Evolutionary conservation across 2,888 invertebrate species (phyloP).

Genomic region (Schrankia costaestrigalis): DNA sequence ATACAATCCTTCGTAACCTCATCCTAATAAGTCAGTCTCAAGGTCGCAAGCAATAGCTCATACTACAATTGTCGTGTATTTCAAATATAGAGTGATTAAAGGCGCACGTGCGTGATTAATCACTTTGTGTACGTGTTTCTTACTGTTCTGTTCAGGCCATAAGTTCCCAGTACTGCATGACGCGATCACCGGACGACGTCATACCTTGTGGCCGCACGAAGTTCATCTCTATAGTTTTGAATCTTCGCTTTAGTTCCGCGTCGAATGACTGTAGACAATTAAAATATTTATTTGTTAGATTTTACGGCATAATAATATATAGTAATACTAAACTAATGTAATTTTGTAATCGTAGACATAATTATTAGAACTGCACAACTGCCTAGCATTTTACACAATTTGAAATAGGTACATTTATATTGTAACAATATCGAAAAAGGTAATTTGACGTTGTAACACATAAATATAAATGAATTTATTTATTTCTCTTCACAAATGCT

Average conservation of each 20-base stretch:
- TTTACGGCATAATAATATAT: too few relatives aligned
- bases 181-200: slow-evolving; percentile 82
- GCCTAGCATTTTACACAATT: too few relatives aligned
- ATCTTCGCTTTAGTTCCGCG: slow-evolving; percentile 87
- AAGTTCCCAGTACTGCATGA: slow-evolving; percentile 84
- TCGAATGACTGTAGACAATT: slow-evolving; percentile 89
- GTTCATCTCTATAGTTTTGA: slow-evolving; percentile 87
- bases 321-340: too few relatives aligned
- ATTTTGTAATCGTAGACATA: too few relatives aligned
- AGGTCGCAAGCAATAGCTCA: neutral
- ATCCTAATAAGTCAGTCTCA: slow-evolving; percentile 8
- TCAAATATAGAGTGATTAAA: slow-evolving; percentile 17
- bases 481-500: neutral
- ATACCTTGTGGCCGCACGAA: slow-evolving; percentile 86
- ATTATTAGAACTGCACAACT: too few relatives aligned
- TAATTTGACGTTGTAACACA: neutral
- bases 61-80: neutral
- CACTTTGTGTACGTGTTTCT: neutral
- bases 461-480: neutral
- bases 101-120: slow-evolving; percentile 9
- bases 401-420: too few relatives aligned
- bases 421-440: neutral
- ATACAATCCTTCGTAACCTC: neutral
- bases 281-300: too few relatives aligned
- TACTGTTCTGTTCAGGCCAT: slow-evolving; percentile 48